These are phyloP conservation scores for Philypnodon macrostomus DNA, from an alignment of 2,797 vertebrate species.

Conservation along the genomic window DNA sequence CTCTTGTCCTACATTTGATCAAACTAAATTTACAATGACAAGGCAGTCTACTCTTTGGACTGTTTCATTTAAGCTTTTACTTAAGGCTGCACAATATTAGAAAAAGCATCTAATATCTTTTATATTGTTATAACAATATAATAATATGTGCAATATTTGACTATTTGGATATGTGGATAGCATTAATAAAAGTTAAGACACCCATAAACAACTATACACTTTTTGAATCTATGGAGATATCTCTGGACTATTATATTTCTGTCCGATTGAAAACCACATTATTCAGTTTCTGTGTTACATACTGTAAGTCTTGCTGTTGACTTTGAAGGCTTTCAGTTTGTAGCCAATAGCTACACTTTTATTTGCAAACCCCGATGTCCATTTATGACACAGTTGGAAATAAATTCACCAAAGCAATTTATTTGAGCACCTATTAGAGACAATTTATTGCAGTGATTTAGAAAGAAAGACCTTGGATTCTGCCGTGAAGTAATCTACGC, in stretches of 20 bases:
- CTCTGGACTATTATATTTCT: no score
- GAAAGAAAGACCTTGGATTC: constrained; percentile 42
- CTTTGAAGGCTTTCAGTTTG: neutral
- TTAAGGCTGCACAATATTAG: constrained; percentile 15
- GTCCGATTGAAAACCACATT: no score
- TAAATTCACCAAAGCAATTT: constrained; percentile 34
- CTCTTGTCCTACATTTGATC: constrained; percentile 11
- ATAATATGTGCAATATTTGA: no score
- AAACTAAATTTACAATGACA: constrained; percentile 32
- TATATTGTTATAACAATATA: no score
- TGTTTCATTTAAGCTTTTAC: constrained; percentile 23
- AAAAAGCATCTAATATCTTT: no score
- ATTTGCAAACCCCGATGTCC: neutral
- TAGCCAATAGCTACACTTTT: no score
- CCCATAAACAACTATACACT: no score
- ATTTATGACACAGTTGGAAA: constrained; percentile 24
- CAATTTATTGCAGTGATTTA: constrained; percentile 29
- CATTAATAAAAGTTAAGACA: no score
- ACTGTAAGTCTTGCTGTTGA: neutral
- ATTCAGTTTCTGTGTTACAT: no score
- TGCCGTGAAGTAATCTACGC: constrained; percentile 18
- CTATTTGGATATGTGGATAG: no score
- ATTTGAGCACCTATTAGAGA: constrained; percentile 41
- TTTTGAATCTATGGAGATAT: no score
- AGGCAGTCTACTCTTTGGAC: constrained; percentile 12